Evolutionary conservation across 1,140 invertebrate genomes (phyloP).

Genomic region (Mamestra configurata): DNA sequence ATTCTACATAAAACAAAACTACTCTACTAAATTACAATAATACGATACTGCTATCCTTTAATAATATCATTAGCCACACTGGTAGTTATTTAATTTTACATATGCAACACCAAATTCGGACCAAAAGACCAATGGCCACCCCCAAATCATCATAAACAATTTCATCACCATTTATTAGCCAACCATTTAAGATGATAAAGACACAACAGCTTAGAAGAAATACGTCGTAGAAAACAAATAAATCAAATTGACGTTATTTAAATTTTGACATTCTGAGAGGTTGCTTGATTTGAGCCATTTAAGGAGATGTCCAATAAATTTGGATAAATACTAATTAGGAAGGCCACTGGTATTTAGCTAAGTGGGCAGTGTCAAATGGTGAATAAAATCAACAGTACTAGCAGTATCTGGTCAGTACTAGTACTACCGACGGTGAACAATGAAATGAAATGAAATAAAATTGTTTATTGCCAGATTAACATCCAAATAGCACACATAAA

Average conservation of each 20-base stretch:
- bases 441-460: too few species aligned
- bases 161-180: conserved; percentile 23
- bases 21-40: too few species aligned
- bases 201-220: background rate
- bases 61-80: too few species aligned
- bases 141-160: conserved; percentile 21
- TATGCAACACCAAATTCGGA: background rate
- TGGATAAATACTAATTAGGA: background rate
- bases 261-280: conserved; percentile 34
- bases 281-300: conserved; percentile 12
- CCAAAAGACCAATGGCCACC: too few species aligned
- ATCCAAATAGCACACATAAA: too few species aligned
- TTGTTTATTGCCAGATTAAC: too few species aligned
- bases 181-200: conserved; percentile 25
- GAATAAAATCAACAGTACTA: background rate
- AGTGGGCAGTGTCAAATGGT: background rate
- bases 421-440: too few species aligned
- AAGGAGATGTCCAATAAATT: background rate
- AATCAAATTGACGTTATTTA: conserved; percentile 35
- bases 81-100: background rate
- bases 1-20: too few species aligned
- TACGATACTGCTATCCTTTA: too few species aligned
- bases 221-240: conserved; percentile 15
- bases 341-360: background rate
- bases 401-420: too few species aligned